Percentiles rank a stretch among this genome's conserved stretches.
Evolutionary conservation across 2,888 invertebrate genomes (phyloP).

Genomic region (Eristalis tenax): DNA sequence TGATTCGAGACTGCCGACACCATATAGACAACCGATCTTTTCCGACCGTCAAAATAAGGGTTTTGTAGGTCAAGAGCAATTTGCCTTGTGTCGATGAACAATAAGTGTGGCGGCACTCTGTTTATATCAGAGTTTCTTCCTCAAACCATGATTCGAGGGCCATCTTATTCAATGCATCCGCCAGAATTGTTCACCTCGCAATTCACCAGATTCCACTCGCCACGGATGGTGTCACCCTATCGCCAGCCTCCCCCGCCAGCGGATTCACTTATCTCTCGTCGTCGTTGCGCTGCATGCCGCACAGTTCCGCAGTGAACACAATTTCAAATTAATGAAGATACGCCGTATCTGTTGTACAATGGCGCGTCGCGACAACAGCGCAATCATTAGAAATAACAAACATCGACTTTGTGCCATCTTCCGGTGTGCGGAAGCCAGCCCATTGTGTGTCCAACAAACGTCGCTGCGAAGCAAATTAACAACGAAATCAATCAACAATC

Average conservation of each 20-base stretch:
- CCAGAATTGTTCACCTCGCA: no score
- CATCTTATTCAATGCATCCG: no score
- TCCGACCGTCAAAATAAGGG: no score
- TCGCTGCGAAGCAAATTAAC: conserved; percentile 9
- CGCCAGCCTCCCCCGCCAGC: neutral
- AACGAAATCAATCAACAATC: conserved; percentile 52
- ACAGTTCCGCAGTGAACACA: neutral
- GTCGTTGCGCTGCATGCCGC: neutral
- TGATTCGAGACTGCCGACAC: no score
- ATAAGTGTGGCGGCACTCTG: no score
- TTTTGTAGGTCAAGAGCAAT: no score
- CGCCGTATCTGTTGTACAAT: neutral
- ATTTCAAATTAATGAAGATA: neutral
- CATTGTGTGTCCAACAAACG: neutral
- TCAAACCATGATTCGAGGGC: no score
- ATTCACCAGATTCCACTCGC: no score
- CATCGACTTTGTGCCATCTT: neutral
- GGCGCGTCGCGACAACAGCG: conserved; percentile 4
- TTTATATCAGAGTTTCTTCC: no score
- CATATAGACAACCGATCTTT: no score
- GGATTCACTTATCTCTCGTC: neutral
- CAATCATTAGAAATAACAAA: conserved; percentile 19
- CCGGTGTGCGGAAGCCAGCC: neutral
- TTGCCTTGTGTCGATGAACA: no score
- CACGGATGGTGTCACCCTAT: neutral